Percentiles rank a stretch among this genome's conserved stretches.
Conservation (phyloP, 1,140 invertebrate genomes). For the Solenopsis invicta region DNA sequence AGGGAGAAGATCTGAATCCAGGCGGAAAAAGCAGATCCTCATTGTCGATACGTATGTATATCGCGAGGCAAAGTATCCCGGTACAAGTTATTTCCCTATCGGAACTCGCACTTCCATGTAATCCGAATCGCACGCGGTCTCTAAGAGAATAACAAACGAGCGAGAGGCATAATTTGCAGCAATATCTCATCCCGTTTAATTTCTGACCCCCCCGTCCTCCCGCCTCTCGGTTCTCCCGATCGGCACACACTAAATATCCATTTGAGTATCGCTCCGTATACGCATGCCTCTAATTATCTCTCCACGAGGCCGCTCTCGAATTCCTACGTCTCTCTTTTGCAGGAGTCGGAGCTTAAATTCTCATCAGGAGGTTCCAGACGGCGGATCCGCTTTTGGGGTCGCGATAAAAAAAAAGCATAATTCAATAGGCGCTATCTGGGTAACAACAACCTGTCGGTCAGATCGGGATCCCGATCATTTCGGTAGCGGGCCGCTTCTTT, state of each 20-base stretch:
- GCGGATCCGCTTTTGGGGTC: neutral
- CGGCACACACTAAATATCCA: slow-evolving; percentile 66
- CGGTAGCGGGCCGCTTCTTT: slow-evolving; percentile 58
- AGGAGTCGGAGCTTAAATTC: slow-evolving; percentile 26
- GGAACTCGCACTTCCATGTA: slow-evolving; percentile 46
- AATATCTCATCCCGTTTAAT: slow-evolving; percentile 62
- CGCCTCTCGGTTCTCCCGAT: neutral
- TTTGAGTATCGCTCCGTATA: slow-evolving; percentile 55
- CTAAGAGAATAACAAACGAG: slow-evolving; percentile 55
- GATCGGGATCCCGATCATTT: slow-evolving; percentile 58
- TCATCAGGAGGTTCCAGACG: slow-evolving; percentile 39
- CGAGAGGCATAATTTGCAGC: slow-evolving; percentile 61
- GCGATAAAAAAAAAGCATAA: slow-evolving; percentile 61
- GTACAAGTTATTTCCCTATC: slow-evolving; percentile 29
- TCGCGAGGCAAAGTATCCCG: neutral
- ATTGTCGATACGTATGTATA: slow-evolving; percentile 18
- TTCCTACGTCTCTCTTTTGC: slow-evolving; percentile 53
- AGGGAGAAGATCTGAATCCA: neutral
- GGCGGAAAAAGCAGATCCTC: neutral
- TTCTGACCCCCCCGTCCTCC: neutral
- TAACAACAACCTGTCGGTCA: slow-evolving; percentile 62
- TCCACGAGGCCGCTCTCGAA: slow-evolving; percentile 7
- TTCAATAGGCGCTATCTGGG: slow-evolving; percentile 64
- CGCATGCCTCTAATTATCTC: slow-evolving; percentile 68
- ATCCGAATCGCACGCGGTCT: slow-evolving; percentile 25